phyloP scores from a whole-genome alignment of 1,140 invertebrate genomes.

The Chrysopa pallens region DNA sequence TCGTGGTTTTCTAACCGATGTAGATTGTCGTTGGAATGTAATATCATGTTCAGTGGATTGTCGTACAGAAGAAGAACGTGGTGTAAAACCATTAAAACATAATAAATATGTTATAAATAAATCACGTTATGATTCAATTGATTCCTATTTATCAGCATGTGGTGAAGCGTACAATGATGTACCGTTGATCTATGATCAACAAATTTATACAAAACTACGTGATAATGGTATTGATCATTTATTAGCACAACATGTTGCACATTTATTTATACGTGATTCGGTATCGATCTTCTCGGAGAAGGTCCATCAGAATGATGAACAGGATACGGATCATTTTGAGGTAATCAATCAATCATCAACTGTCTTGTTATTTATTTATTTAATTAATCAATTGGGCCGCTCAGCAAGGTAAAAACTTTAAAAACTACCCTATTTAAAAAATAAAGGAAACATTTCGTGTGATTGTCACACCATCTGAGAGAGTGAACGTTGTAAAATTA shows the following conservation, averaged over 20 bases:
- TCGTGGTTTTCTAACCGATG: constrained; percentile 82
- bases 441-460: not conserved
- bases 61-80: constrained; percentile 84
- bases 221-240: constrained; percentile 80
- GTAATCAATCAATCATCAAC: too few species aligned
- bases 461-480: too few species aligned
- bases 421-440: not conserved
- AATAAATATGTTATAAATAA: constrained; percentile 82
- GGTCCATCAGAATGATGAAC: constrained; percentile 80
- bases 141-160: constrained; percentile 83
- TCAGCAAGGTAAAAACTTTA: constrained; percentile 3
- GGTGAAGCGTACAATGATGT: constrained; percentile 87
- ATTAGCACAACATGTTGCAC: constrained; percentile 87
- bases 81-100: constrained; percentile 52
- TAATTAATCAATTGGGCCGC: too few species aligned
- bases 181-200: constrained; percentile 67
- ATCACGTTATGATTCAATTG: constrained; percentile 94
- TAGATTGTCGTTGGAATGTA: constrained; percentile 94
- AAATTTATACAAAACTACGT: constrained; percentile 62
- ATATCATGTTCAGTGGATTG: constrained; percentile 92
- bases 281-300: constrained; percentile 93
- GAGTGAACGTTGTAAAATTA: too few species aligned
- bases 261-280: constrained; percentile 96
- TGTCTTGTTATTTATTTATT: too few species aligned
- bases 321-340: constrained; percentile 98